These are phyloP conservation scores for Tragelaphus strepsiceros DNA, from an alignment of 2,113 vertebrate genomes.

Conservation along the genomic window DNA sequence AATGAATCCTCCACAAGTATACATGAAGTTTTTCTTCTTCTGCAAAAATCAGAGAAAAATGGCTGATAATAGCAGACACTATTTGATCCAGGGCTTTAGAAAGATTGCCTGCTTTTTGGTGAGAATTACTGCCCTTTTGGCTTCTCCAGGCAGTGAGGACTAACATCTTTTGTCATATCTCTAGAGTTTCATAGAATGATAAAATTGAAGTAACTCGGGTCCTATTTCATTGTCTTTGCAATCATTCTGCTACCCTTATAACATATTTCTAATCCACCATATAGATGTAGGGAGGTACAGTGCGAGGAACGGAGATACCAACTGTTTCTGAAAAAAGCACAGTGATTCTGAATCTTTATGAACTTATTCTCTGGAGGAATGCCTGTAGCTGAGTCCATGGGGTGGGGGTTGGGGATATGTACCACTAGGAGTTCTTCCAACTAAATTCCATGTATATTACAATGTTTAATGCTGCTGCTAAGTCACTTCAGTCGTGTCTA, in stretches of 20 bases:
- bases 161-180: background rate
- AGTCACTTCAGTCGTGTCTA: too few species aligned
- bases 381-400: background rate
- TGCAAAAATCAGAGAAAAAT: background rate
- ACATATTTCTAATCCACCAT: background rate
- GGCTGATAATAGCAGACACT: background rate
- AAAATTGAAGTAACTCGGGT: background rate
- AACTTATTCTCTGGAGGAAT: background rate
- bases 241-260: background rate
- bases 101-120: background rate
- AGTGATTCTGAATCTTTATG: background rate
- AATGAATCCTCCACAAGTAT: too few species aligned
- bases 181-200: background rate
- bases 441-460: background rate
- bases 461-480: background rate
- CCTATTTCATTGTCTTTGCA: background rate
- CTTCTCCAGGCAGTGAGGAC: background rate
- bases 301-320: background rate
- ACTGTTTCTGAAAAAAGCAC: background rate
- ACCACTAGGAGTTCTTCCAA: background rate
- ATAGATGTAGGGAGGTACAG: background rate
- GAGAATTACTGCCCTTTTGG: background rate
- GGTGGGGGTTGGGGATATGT: background rate
- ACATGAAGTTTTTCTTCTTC: background rate
- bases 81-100: background rate